Evolutionary conservation across 2,797 vertebrate species (phyloP).

Genomic region (Sardinella longiceps): DNA sequence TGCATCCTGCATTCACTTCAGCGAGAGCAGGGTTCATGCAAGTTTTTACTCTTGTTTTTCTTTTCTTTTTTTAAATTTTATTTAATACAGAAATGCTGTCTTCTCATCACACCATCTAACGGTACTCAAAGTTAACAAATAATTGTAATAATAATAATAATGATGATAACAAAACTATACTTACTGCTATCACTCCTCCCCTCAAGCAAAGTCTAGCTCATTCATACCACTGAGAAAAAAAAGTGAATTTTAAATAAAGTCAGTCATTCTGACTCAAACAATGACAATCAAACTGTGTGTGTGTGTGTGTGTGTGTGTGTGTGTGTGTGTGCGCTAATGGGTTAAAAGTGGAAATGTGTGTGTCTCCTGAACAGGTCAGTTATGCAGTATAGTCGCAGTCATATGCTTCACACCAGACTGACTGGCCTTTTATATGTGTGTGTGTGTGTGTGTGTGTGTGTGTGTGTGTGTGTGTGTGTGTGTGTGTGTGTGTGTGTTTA

Average conservation of each 20-base stretch:
- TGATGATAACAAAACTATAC: constrained; percentile 2
- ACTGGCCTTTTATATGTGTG: constrained; percentile 2
- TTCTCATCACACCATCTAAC: constrained; percentile 14
- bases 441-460: constrained; percentile 3
- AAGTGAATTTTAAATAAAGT: constrained; percentile 17
- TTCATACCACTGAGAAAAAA: constrained; percentile 8
- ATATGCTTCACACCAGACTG: constrained; percentile 10
- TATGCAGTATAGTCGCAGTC: background rate
- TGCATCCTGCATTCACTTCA: background rate
- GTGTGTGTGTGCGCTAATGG: background rate
- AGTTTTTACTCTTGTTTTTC: background rate
- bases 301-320: background rate
- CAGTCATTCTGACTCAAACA: background rate
- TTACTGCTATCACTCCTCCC: background rate
- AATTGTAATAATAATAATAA: constrained; percentile 8
- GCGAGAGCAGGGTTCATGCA: background rate
- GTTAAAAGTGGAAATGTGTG: background rate
- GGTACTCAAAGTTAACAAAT: constrained; percentile 22
- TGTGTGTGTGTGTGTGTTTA: background rate
- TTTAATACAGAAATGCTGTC: background rate
- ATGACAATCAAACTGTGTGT: constrained; percentile 19
- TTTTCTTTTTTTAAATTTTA: background rate
- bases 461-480: background rate
- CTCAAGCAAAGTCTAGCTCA: constrained; percentile 7
- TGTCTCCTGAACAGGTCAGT: constrained; percentile 6